Evolutionary conservation across 2,888 invertebrate genomes (phyloP), one percentile per base, ranked within the genome.

Genomic region (Priocnemis perturbator): DNA sequence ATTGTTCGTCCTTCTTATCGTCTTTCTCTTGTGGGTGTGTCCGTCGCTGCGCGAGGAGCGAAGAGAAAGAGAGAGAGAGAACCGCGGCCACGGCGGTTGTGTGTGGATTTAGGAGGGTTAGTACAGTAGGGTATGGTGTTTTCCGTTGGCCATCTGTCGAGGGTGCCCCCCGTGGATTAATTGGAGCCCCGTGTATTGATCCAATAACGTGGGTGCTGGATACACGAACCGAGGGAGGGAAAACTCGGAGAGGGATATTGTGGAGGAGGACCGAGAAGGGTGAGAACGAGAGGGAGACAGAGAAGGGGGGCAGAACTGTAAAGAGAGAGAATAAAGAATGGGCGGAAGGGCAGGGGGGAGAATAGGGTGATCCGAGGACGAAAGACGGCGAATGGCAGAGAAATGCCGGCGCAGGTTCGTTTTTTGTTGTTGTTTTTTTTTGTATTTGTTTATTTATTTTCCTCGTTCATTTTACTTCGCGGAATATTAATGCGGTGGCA

Each of bases 161-260:
- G 86, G 81, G 83, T 77, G 76, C 78, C 84, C 82, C 85, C 80
- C 70, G 81, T 76, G 79, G 86, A 86, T 86, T 86, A 86, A 86
- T 85, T 84, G 86, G 82, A 85, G 83, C 79, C 81, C 80, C 77
- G 78, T 74, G 86, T 86, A 86, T 86, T 84, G 86, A 86, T 86
- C 86, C 83, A 81, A 85, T 85, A 85, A 85, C 82, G 77, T 76
- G 74, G 76, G 64, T 67, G 72, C 71, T 66, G 69, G 75, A 81
- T 81, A 78, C 69, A 77, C 65, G 68, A 76, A 66, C 70, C 60
- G 67, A 67, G 70, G 66, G 74, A 67, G 73, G 80, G 69, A 80
- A 67, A 63, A 44, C 64, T 58, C 63, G 59, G 37, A 26, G 52
- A 23, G 47, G 26, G 48, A 9, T 15, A 48, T 21, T n/a, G 26